Evolutionary conservation across 2,797 vertebrate genomes (phyloP).

Genomic region (Syndactyla subalaris): DNA sequence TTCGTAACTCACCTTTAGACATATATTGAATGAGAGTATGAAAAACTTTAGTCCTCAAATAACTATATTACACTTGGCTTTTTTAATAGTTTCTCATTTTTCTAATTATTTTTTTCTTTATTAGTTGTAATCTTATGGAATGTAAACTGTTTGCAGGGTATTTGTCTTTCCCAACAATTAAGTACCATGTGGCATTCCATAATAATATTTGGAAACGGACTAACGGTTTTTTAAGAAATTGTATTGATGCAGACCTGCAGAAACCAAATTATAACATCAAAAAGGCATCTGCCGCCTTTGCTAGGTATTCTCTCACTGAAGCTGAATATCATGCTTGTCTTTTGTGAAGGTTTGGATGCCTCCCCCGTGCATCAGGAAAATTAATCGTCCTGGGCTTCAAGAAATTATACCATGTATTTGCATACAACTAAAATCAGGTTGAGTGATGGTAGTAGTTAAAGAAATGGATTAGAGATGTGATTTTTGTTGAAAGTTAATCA

Average conservation of each 20-base stretch:
- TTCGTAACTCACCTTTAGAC: background rate
- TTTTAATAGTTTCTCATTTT: background rate
- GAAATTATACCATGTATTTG: background rate
- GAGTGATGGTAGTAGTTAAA: background rate
- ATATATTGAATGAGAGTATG: background rate
- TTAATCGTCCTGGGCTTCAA: background rate
- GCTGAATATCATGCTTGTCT: background rate
- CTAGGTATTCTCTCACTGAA: background rate
- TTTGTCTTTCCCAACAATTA: background rate
- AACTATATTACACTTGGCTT: fast-evolving
- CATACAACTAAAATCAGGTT: background rate
- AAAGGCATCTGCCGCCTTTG: background rate
- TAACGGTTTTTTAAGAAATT: background rate
- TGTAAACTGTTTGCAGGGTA: background rate
- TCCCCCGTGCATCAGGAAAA: background rate
- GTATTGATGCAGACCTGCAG: background rate
- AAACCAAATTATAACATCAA: background rate
- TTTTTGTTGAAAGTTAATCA: background rate
- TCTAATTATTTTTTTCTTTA: background rate
- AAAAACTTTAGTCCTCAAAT: background rate
- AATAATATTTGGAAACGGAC: background rate
- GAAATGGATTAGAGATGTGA: background rate
- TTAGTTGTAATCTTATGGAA: background rate
- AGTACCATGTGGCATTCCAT: background rate
- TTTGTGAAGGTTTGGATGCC: background rate